phyloP scores from a whole-genome alignment of 2,888 invertebrate species.

The Halictus quadricinctus region DNA sequence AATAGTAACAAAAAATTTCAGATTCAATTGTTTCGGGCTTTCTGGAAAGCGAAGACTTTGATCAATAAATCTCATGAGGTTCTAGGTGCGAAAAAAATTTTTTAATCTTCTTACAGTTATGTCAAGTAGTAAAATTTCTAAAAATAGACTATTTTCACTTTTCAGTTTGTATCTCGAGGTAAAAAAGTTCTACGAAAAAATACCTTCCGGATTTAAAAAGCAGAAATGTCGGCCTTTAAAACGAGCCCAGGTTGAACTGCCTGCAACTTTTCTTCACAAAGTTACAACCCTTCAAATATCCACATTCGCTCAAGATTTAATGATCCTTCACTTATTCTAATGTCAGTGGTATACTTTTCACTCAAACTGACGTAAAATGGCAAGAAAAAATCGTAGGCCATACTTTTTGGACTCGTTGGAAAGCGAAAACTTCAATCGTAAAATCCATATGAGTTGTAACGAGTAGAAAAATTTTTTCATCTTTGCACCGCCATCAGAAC shows the following conservation, averaged over 20 bases:
- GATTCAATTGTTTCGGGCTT: not conserved
- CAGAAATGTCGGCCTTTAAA: not conserved
- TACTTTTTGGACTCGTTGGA: not conserved
- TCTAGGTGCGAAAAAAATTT: too few relatives aligned
- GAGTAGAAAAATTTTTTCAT: not conserved
- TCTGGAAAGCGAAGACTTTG: too few relatives aligned
- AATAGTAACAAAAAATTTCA: not conserved
- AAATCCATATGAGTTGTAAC: not conserved
- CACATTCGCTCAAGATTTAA: not conserved
- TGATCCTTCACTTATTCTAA: not conserved
- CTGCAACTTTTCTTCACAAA: too few relatives aligned
- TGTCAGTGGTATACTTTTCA: not conserved
- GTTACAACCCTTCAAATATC: slow-evolving; percentile 1
- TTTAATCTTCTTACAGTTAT: too few relatives aligned
- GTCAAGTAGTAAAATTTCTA: too few relatives aligned
- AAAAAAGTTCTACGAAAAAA: too few relatives aligned
- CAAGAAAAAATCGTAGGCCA: not conserved
- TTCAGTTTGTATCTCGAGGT: too few relatives aligned
- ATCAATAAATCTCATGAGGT: too few relatives aligned
- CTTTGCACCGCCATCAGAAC: not conserved
- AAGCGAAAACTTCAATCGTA: not conserved
- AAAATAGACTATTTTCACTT: too few relatives aligned
- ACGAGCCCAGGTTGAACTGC: not conserved
- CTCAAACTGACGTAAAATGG: not conserved
- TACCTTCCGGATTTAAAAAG: not conserved